Conservation (phyloP, 2,797 vertebrate species). For the Enteromius argenteus region DNA sequence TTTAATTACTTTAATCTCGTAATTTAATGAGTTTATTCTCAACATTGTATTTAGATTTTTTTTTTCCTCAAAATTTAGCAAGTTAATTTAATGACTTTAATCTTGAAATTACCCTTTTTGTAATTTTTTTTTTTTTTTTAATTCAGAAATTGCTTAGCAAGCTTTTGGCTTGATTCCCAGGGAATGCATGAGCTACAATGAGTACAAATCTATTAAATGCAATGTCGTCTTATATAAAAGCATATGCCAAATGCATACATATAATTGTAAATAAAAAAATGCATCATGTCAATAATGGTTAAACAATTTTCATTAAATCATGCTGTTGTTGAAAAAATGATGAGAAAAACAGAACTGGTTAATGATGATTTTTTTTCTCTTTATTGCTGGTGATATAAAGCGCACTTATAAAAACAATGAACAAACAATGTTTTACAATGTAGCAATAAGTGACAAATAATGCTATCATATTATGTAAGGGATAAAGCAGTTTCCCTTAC, state of each 20-base stretch:
- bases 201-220: background rate
- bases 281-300: background rate
- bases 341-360: background rate
- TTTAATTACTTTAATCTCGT: too few relatives aligned
- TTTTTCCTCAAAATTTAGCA: too few relatives aligned
- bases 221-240: background rate
- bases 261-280: background rate
- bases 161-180: background rate
- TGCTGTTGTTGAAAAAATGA: background rate
- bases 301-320: background rate
- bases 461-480: background rate
- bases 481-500: background rate
- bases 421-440: background rate
- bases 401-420: background rate
- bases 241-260: background rate
- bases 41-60: too few relatives aligned
- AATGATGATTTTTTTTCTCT: background rate
- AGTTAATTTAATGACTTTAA: too few relatives aligned
- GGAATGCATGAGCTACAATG: background rate
- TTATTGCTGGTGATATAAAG: background rate
- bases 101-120: background rate
- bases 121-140: too few relatives aligned
- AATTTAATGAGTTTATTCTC: background rate
- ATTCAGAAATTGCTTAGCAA: background rate
- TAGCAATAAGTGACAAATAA: background rate